Conservation (phyloP, 2,888 invertebrate species). For the Linnaemya vulpina region DNA sequence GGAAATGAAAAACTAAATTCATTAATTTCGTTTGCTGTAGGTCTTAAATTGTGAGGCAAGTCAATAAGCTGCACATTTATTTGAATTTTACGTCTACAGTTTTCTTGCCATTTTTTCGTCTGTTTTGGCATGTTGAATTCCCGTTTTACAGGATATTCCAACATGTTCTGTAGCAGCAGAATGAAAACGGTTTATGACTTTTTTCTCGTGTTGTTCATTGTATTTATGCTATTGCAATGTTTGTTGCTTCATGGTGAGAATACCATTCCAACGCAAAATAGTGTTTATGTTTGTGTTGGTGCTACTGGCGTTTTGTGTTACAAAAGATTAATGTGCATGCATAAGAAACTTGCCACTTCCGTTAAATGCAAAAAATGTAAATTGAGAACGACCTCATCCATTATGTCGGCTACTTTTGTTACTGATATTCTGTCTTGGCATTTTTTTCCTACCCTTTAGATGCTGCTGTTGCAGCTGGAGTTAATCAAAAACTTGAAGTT, state of each 20-base stretch:
- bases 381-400: slow-evolving; percentile 51
- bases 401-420: slow-evolving; percentile 55
- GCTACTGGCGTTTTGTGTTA: slow-evolving; percentile 31
- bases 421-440: slow-evolving; percentile 29
- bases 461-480: slow-evolving; percentile 30
- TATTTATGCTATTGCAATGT: background rate
- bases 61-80: slow-evolving; percentile 42
- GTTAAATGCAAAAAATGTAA: slow-evolving; percentile 52
- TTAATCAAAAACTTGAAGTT: slow-evolving; percentile 66
- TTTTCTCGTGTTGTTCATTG: background rate
- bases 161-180: slow-evolving; percentile 36
- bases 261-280: background rate
- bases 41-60: slow-evolving; percentile 39
- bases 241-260: slow-evolving; percentile 8
- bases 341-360: slow-evolving; percentile 66
- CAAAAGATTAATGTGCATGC: slow-evolving; percentile 65
- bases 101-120: slow-evolving; percentile 12
- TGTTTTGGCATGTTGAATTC: slow-evolving; percentile 39
- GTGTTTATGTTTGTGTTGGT: slow-evolving; percentile 23
- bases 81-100: slow-evolving; percentile 35
- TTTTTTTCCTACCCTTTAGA: slow-evolving; percentile 22
- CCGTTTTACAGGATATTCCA: slow-evolving; percentile 40
- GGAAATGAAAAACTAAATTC: slow-evolving; percentile 32
- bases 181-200: slow-evolving; percentile 4
- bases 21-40: slow-evolving; percentile 44